These are phyloP conservation scores for Cherax quadricarinatus DNA, from an alignment of 1,140 invertebrate species.

Conservation along the genomic window DNA sequence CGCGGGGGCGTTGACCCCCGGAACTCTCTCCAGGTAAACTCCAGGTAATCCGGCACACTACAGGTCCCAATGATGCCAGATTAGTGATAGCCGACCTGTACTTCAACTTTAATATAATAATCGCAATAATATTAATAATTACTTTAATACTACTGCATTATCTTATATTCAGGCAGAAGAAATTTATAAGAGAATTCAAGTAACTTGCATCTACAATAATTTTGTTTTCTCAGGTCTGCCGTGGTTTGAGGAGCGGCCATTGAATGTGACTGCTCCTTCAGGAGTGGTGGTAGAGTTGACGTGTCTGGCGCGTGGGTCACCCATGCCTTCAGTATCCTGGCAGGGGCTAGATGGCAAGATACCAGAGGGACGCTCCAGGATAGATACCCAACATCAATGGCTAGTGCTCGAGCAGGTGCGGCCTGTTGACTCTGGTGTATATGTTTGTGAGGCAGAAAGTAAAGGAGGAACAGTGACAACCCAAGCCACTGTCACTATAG, in stretches of 20 bases:
- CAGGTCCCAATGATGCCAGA: too few relatives aligned
- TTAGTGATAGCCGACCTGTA: too few relatives aligned
- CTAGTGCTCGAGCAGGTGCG: conserved; percentile 84
- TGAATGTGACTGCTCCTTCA: conserved; percentile 60
- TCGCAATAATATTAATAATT: too few relatives aligned
- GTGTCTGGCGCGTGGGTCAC: conserved; percentile 93
- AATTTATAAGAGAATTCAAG: too few relatives aligned
- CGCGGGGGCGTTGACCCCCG: too few relatives aligned
- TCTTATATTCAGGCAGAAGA: too few relatives aligned
- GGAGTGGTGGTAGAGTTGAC: conserved; percentile 87
- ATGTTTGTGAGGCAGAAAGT: conserved; percentile 89
- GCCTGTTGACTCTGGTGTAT: conserved; percentile 87
- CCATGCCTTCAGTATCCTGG: conserved; percentile 91
- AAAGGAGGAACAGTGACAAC: conserved; percentile 85
- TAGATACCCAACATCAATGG: conserved; percentile 76
- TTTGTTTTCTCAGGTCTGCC: conserved; percentile 52
- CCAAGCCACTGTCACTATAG: conserved; percentile 84
- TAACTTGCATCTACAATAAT: too few relatives aligned
- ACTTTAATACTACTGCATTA: too few relatives aligned
- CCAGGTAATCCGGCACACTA: too few relatives aligned
- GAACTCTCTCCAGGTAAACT: too few relatives aligned
- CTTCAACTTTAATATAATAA: too few relatives aligned
- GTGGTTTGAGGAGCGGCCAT: conserved; percentile 65
- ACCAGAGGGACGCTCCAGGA: conserved; percentile 84
- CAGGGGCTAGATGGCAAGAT: conserved; percentile 90